Evolutionary conservation across 2,113 vertebrate species (phyloP).

Genomic region (Kryptolebias marmoratus): DNA sequence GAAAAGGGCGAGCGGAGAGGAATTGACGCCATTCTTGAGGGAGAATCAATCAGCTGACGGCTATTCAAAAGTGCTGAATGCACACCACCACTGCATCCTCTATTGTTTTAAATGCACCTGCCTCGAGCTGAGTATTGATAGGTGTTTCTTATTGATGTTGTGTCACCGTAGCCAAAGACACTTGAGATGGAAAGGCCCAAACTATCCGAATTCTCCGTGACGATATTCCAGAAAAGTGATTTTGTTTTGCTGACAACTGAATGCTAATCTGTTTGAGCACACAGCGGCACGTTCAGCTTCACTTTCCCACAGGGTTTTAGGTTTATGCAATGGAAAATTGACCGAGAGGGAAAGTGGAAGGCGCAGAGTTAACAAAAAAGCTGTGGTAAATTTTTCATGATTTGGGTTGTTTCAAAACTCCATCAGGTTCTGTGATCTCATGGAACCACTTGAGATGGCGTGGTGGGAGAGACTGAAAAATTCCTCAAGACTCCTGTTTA

Average conservation of each 20-base stretch:
- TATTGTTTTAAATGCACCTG: conserved; percentile 64
- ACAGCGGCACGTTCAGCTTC: not conserved
- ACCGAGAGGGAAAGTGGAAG: not conserved
- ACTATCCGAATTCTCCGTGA: conserved; percentile 26
- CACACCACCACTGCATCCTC: conserved; percentile 48
- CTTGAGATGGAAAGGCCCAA: conserved; percentile 44
- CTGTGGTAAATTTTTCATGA: conserved; percentile 36
- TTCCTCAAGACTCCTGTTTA: conserved; percentile 34
- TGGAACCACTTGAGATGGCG: conserved; percentile 31
- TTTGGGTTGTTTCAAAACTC: conserved; percentile 35
- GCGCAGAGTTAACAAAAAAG: not conserved
- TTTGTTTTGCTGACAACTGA: conserved; percentile 33
- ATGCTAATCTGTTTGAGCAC: conserved; percentile 14
- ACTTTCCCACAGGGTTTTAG: conserved; percentile 9
- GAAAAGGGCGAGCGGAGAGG: conserved; percentile 47
- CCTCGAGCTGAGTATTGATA: conserved; percentile 61
- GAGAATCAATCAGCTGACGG: conserved; percentile 66
- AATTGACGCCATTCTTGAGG: conserved; percentile 61
- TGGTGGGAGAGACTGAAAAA: conserved; percentile 5
- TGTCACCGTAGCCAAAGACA: conserved; percentile 52
- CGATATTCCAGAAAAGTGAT: conserved; percentile 32
- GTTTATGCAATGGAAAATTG: conserved; percentile 12
- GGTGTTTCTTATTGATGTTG: conserved; percentile 63
- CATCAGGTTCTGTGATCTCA: conserved; percentile 44
- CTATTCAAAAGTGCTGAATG: conserved; percentile 75